Conservation (phyloP, 1,140 invertebrate species). For the Danaus melanippus region DNA sequence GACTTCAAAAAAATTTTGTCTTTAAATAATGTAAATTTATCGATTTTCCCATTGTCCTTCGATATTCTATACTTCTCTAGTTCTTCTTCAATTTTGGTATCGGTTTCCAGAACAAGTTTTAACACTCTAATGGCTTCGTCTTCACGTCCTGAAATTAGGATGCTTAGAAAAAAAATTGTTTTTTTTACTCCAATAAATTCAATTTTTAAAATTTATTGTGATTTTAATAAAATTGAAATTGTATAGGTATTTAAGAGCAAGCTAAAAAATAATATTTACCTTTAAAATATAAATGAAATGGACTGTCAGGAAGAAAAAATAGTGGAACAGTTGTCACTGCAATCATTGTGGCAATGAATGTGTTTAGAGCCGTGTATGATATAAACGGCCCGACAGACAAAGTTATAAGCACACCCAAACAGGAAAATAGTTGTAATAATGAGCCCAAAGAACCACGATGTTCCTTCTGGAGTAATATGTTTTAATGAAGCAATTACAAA, state of each 20-base stretch:
- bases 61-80: constrained; percentile 22
- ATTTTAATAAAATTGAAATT: too few relatives aligned
- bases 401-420: constrained; percentile 30
- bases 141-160: constrained; percentile 24
- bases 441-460: constrained; percentile 36
- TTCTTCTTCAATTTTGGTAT: constrained; percentile 22
- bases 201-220: too few relatives aligned
- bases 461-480: constrained; percentile 33
- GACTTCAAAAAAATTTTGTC: constrained; percentile 69
- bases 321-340: constrained; percentile 20
- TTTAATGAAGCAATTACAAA: too few relatives aligned
- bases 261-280: constrained; percentile 19
- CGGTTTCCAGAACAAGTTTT: constrained; percentile 20
- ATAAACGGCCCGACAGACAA: constrained; percentile 35
- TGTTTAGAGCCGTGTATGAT: constrained; percentile 28
- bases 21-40: constrained; percentile 28
- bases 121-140: constrained; percentile 22
- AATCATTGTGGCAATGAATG: constrained; percentile 16
- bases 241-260: too few relatives aligned
- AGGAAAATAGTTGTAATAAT: constrained; percentile 31
- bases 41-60: constrained; percentile 4
- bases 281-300: constrained; percentile 38
- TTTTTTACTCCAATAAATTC: too few relatives aligned
- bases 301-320: constrained; percentile 40
- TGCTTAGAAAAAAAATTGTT: neutral